Percentiles rank a stretch among this genome's conserved stretches.
These are phyloP conservation scores for Bombus pascuorum DNA, from an alignment of 1,140 invertebrate species.

Conservation along the genomic window DNA sequence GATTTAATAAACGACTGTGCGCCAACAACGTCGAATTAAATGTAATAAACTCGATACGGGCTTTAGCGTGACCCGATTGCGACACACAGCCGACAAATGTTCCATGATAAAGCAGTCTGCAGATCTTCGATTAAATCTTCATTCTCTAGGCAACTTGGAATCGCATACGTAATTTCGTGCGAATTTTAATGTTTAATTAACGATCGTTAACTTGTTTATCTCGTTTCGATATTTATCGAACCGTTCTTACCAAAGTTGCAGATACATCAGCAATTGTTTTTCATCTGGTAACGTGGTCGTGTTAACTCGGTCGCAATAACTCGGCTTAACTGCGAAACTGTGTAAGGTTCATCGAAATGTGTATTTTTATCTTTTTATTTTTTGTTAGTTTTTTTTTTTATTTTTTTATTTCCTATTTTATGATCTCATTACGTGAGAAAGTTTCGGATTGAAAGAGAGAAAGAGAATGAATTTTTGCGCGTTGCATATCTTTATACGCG, in stretches of 20 bases:
- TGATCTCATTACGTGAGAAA: no score
- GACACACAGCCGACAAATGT: not conserved
- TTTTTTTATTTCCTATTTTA: no score
- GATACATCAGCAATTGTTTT: not conserved
- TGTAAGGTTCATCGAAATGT: no score
- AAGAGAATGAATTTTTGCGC: no score
- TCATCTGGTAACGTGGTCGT: constrained; percentile 1
- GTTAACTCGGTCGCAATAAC: no score
- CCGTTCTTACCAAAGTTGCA: not conserved
- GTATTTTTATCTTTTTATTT: no score
- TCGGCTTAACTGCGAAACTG: no score
- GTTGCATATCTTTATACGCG: not conserved
- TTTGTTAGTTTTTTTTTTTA: no score
- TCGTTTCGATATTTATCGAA: not conserved
- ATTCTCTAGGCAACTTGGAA: not conserved
- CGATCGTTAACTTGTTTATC: not conserved
- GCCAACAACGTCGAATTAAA: not conserved
- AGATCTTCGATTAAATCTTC: not conserved
- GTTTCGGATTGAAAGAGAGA: no score
- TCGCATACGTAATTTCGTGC: no score
- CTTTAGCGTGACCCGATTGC: constrained; percentile 2
- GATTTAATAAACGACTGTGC: constrained; percentile 2
- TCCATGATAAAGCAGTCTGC: not conserved
- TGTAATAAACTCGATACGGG: constrained; percentile 5
- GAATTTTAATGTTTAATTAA: not conserved